Evolutionary conservation across 1,140 invertebrate genomes (phyloP), one percentile per base, ranked within the genome.

Genomic region (Drosophila willistoni): DNA sequence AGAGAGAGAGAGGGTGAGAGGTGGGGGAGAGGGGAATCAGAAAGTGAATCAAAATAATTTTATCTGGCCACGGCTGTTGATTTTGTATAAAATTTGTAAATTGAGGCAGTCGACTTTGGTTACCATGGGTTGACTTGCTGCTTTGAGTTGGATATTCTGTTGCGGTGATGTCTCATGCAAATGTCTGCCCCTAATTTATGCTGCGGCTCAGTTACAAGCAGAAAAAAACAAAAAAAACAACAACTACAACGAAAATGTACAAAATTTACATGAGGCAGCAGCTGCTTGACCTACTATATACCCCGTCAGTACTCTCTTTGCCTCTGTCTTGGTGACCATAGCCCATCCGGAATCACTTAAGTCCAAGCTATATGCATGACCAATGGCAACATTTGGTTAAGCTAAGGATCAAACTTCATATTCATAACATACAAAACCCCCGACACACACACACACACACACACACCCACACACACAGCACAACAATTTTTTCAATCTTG

Each of bases 111-210:
- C 64, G 14, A 10, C 64, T 33, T 36, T 54, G 36, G 47, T 56
- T 47, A 42, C 10, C 13, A 14, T 25, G 41, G 25, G 6, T 47
- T 39, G 36, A 13, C 3, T 13, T 39, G 71, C 10, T 6, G 65
- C 68, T 66, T 41, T 74, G 75, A 60, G 42, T 41, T 62, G 57
- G 56, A 34, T 36, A 59, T 59, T 59, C 56, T 60, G 60, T 61
- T 64, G 41, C 56, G 71, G 59, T 54, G 70, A 64, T 68, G 76
- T 77, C 67, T 73, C 83, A 86, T 86, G 83, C 83, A 87, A 86
- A 87, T 73, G 74, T 67, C 56, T 69, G 75, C 71, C 72, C 79
- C 79, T 87, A 86, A 87, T 86, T 86, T 86, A 86, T 86, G 79
- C 83, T 87, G 83, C 71, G 82, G 82, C 77, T 86, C 83, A 73